Evolutionary conservation across 2,113 vertebrate genomes (phyloP).

Genomic region (Chascanopsetta lugubris): DNA sequence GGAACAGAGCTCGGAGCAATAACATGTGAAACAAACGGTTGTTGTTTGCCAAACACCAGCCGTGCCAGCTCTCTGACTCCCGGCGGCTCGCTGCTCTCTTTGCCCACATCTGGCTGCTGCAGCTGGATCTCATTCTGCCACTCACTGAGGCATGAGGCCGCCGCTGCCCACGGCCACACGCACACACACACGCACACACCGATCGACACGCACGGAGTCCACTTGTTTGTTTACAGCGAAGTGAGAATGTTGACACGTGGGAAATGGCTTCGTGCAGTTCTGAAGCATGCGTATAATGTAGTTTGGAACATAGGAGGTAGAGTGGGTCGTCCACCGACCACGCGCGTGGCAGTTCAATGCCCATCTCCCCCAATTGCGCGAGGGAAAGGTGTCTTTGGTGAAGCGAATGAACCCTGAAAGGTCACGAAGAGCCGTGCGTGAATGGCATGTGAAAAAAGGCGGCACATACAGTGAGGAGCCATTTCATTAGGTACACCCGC

Average conservation of each 20-base stretch:
- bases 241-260: neutral
- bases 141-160: conserved; percentile 15
- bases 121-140: conserved; percentile 59
- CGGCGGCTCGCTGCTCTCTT: conserved; percentile 38
- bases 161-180: conserved; percentile 38
- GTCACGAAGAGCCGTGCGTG: too few relatives aligned
- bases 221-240: conserved; percentile 6
- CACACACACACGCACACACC: conserved; percentile 24
- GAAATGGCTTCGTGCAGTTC: neutral
- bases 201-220: conserved; percentile 15
- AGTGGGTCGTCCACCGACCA: too few relatives aligned
- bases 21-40: conserved; percentile 33
- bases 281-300: too few relatives aligned
- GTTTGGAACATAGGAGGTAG: too few relatives aligned
- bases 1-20: conserved; percentile 10
- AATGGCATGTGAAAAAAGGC: too few relatives aligned
- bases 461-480: too few relatives aligned
- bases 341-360: too few relatives aligned
- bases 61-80: conserved; percentile 48
- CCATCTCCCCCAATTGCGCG: too few relatives aligned
- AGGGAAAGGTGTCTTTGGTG: too few relatives aligned
- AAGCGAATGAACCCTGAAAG: too few relatives aligned
- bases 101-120: conserved; percentile 57
- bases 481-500: too few relatives aligned
- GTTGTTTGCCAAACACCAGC: conserved; percentile 40